Percentiles rank a stretch among this genome's conserved stretches.
phyloP scores from a whole-genome alignment of 2,797 vertebrate species.

The Staurois parvus region DNA sequence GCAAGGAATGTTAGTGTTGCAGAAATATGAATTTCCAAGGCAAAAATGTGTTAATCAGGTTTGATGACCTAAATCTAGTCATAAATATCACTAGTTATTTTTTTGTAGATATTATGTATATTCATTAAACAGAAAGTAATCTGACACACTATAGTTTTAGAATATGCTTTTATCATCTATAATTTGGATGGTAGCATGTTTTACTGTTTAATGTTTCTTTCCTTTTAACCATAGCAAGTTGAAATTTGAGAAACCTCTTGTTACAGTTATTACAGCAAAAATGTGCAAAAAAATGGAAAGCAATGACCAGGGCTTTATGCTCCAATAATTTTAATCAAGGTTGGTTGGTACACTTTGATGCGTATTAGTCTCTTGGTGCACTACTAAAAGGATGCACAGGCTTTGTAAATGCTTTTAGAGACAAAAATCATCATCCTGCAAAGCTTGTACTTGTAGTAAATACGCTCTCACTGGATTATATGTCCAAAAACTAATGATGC shows the following conservation, averaged over 20 bases:
- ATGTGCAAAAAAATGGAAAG: conserved; percentile 19
- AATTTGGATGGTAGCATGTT: neutral
- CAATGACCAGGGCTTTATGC: conserved; percentile 28
- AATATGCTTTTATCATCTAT: neutral
- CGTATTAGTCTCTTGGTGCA: conserved; percentile 17
- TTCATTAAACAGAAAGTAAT: neutral
- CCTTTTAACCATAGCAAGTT: conserved; percentile 25
- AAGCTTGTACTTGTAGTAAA: conserved; percentile 39
- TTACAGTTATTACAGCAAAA: conserved; percentile 28
- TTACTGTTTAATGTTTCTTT: neutral
- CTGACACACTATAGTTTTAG: neutral
- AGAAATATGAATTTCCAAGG: too few relatives aligned
- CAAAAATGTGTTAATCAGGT: neutral
- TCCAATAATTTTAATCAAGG: conserved; percentile 45
- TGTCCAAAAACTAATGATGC: conserved; percentile 41
- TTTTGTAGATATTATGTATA: neutral
- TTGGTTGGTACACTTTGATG: conserved; percentile 29
- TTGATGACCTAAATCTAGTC: neutral
- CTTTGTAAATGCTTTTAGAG: conserved; percentile 29
- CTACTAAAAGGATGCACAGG: conserved; percentile 12
- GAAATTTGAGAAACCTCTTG: neutral
- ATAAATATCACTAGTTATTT: neutral
- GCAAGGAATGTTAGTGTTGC: too few relatives aligned
- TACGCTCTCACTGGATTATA: conserved; percentile 26
- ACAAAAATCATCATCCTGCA: neutral